These are phyloP conservation scores for Phylloscopus whistleri DNA, from an alignment of 2,113 vertebrate genomes.

Conservation along the genomic window DNA sequence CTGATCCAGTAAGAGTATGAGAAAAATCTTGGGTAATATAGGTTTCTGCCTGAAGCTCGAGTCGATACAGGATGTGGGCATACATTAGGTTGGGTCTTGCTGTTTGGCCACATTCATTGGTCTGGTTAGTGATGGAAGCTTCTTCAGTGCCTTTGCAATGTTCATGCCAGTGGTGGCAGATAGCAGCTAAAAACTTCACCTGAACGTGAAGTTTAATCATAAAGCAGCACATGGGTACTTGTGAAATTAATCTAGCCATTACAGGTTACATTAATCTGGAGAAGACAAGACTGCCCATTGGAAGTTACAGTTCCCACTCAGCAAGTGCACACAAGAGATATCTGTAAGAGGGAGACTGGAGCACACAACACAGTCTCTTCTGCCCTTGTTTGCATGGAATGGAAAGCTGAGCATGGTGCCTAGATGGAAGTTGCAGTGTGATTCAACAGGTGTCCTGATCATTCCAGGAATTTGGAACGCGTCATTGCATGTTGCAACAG, in stretches of 20 bases:
- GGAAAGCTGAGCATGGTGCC: background rate
- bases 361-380: background rate
- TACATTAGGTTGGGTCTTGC: background rate
- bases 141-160: background rate
- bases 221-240: background rate
- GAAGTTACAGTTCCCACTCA: background rate
- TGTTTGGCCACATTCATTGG: background rate
- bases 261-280: background rate
- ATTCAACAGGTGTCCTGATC: background rate
- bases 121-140: background rate
- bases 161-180: accelerated
- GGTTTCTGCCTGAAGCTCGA: background rate
- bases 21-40: background rate
- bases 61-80: accelerated
- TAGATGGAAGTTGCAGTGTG: background rate
- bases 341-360: background rate
- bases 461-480: background rate
- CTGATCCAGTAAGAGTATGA: background rate
- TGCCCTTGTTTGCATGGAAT: background rate
- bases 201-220: background rate
- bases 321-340: background rate
- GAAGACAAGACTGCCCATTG: background rate
- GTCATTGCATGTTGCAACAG: background rate
- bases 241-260: background rate
- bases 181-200: background rate